Evolutionary conservation across 2,113 vertebrate species (phyloP).

Genomic region (Rhinoderma darwinii): DNA sequence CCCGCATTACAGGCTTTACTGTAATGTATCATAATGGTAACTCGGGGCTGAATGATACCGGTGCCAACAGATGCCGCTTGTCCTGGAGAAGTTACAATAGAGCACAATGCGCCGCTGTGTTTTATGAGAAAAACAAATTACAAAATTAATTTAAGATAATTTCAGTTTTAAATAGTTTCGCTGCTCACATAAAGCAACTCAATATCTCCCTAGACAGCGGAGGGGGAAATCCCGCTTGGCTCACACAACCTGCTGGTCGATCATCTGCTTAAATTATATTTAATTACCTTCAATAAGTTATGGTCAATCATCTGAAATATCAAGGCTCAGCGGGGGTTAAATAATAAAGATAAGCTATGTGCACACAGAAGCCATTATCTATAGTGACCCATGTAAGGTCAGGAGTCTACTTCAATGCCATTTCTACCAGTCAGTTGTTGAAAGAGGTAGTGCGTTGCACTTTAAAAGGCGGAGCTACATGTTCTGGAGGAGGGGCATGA

Average conservation of each 20-base stretch:
- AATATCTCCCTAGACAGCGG: neutral
- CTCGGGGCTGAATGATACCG: neutral
- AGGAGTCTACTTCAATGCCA: neutral
- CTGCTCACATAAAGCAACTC: neutral
- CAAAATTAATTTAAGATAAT: neutral
- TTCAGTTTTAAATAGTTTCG: neutral
- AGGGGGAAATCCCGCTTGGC: neutral
- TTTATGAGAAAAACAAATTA: neutral
- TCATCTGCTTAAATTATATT: neutral
- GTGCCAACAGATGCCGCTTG: neutral
- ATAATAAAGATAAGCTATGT: no score
- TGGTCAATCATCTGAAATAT: neutral
- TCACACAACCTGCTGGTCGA: neutral
- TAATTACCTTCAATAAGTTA: constrained; percentile 13
- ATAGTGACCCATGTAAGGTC: neutral
- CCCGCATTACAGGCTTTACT: no score
- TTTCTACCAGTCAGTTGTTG: neutral
- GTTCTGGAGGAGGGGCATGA: no score
- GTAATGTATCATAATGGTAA: no score
- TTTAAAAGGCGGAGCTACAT: neutral
- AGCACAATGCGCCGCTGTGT: neutral
- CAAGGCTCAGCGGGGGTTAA: neutral
- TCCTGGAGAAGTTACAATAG: neutral
- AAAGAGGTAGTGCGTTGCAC: neutral
- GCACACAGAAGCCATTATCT: neutral